A percentile compares a stretch with the other conserved stretches of the same genome.
Evolutionary conservation across 2,113 vertebrate species (phyloP).

Genomic region (Caracal caracal): DNA sequence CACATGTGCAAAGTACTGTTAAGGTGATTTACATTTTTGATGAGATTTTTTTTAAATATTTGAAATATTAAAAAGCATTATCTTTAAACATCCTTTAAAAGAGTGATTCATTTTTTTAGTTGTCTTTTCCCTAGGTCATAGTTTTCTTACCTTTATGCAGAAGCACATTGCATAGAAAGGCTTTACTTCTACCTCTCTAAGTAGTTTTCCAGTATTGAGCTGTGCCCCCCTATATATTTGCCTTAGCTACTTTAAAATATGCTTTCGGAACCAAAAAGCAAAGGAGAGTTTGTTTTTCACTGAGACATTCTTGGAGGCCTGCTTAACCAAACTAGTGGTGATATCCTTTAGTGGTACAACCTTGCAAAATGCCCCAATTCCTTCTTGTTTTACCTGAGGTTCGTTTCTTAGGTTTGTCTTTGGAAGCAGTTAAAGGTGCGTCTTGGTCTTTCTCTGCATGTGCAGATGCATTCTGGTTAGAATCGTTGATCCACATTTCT

Average conservation of each 20-base stretch:
- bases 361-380: neutral
- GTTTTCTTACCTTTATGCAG: conserved; percentile 47
- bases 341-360: neutral
- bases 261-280: conserved; percentile 67
- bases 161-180: conserved; percentile 63
- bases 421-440: neutral
- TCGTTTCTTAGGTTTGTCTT: neutral
- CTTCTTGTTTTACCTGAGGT: neutral
- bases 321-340: neutral
- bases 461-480: neutral
- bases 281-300: neutral
- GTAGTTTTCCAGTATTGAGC: conserved; percentile 38
- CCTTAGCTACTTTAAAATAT: conserved; percentile 62
- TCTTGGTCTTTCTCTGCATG: neutral
- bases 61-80: conserved; percentile 81
- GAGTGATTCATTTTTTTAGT: conserved; percentile 78
- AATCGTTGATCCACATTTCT: neutral
- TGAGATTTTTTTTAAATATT: conserved; percentile 74
- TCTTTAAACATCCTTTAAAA: conserved; percentile 74
- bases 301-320: conserved; percentile 34
- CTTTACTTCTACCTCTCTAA: conserved; percentile 68
- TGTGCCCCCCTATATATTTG: conserved; percentile 65
- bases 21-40: conserved; percentile 76
- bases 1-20: conserved; percentile 81
- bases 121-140: conserved; percentile 65